phyloP scores from a whole-genome alignment of 2,888 invertebrate genomes.

The Syrista parreyssii region DNA sequence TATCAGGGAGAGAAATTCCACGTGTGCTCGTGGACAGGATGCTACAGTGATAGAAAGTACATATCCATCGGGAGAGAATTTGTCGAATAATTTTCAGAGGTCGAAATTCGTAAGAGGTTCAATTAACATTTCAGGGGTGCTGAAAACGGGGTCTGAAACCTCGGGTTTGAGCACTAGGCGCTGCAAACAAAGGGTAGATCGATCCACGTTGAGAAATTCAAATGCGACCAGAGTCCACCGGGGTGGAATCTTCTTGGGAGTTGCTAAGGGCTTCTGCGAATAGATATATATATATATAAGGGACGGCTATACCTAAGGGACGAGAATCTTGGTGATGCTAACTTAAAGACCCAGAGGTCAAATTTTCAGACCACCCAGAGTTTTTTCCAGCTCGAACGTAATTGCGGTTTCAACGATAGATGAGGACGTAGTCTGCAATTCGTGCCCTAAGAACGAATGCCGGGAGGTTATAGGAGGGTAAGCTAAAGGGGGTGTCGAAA shows the following conservation, averaged over 20 bases:
- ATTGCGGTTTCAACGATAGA: slow-evolving; percentile 29
- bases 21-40: not conserved
- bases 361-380: not conserved
- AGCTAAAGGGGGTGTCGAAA: not conserved
- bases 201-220: not conserved
- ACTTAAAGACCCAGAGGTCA: not conserved
- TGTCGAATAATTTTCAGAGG: not conserved
- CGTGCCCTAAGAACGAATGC: slow-evolving; percentile 13
- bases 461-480: not conserved
- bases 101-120: not conserved
- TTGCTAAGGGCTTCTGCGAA: not conserved
- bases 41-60: not conserved
- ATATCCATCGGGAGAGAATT: not conserved
- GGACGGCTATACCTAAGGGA: not conserved
- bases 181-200: not conserved
- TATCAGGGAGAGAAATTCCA: not conserved
- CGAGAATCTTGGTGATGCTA: not conserved
- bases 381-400: slow-evolving; percentile 23
- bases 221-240: not conserved
- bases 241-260: not conserved
- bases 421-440: slow-evolving; percentile 14
- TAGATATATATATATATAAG: not conserved
- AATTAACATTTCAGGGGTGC: not conserved
- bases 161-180: not conserved
- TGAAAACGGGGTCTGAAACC: not conserved